Conservation (phyloP, 2,888 invertebrate species). For the Drosophila koepferae region DNA sequence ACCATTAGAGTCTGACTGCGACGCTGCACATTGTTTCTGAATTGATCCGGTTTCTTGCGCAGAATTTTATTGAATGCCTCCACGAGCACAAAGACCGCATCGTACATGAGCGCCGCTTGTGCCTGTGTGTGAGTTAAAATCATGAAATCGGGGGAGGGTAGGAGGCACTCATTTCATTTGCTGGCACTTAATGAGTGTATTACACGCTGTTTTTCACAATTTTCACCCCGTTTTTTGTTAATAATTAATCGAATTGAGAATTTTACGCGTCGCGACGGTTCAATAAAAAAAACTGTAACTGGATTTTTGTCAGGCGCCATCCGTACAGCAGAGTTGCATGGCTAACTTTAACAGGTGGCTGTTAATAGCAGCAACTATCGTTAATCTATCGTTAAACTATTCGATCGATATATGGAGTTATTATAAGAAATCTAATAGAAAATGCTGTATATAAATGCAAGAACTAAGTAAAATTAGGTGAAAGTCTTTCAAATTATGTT, state of each 20-base stretch:
- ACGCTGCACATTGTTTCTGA: constrained; percentile 89
- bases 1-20: constrained; percentile 87
- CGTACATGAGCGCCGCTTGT: constrained; percentile 97
- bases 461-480: not conserved
- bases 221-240: constrained; percentile 45
- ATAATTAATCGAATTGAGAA: constrained; percentile 10
- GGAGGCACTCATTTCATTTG: constrained; percentile 26
- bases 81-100: constrained; percentile 95
- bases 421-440: not conserved
- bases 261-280: not conserved
- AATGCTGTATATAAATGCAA: not conserved
- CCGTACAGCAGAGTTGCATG: not conserved
- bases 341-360: constrained; percentile 9
- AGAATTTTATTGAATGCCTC: constrained; percentile 95
- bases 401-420: not conserved
- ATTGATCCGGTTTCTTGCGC: constrained; percentile 93
- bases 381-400: not conserved
- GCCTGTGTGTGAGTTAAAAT: constrained; percentile 87
- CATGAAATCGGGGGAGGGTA: not conserved
- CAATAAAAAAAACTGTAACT: not conserved
- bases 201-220: constrained; percentile 74
- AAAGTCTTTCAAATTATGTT: not conserved
- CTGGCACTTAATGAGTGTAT: constrained; percentile 76
- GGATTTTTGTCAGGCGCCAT: constrained; percentile 1
- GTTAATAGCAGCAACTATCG: not conserved